A percentile compares a stretch with the other conserved stretches of the same genome.
Conservation (phyloP, 1,140 invertebrate species). For the Brachionus plicatilis region DNA sequence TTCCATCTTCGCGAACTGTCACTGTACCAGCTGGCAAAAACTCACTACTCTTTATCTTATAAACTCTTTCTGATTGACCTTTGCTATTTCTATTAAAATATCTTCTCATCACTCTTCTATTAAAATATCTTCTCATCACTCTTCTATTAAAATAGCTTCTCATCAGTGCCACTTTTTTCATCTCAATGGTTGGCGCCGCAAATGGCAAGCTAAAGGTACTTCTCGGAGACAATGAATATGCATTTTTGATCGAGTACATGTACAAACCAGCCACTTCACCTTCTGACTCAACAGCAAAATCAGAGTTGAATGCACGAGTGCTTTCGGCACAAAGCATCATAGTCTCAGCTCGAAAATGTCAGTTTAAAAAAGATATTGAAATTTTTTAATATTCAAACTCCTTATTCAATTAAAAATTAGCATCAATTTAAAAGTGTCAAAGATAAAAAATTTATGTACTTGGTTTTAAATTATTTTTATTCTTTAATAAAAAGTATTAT, state of each 20-base stretch:
- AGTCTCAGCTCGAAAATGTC: background rate
- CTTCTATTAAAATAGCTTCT: background rate
- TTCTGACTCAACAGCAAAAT: background rate
- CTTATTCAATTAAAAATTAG: too few relatives aligned
- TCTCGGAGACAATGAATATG: background rate
- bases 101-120: too few relatives aligned
- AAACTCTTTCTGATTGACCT: constrained; percentile 22
- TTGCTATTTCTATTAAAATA: background rate
- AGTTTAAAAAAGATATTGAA: too few relatives aligned
- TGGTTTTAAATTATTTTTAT: too few relatives aligned
- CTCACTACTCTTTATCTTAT: background rate
- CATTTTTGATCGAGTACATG: constrained; percentile 7
- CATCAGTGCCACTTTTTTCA: background rate
- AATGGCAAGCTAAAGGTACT: constrained; percentile 12
- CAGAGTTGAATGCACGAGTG: background rate
- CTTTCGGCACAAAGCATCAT: background rate
- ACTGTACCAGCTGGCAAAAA: constrained; percentile 22
- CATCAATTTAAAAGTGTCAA: too few relatives aligned
- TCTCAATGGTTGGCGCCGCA: background rate
- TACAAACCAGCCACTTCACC: constrained; percentile 13
- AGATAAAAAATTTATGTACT: too few relatives aligned
- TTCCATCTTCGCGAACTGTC: constrained; percentile 23
- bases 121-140: background rate
- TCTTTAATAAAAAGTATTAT: too few relatives aligned
- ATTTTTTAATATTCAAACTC: too few relatives aligned